Base-by-base conservation (phyloP, 2,113 vertebrate species). In the Nycticebus coucang region DNA sequence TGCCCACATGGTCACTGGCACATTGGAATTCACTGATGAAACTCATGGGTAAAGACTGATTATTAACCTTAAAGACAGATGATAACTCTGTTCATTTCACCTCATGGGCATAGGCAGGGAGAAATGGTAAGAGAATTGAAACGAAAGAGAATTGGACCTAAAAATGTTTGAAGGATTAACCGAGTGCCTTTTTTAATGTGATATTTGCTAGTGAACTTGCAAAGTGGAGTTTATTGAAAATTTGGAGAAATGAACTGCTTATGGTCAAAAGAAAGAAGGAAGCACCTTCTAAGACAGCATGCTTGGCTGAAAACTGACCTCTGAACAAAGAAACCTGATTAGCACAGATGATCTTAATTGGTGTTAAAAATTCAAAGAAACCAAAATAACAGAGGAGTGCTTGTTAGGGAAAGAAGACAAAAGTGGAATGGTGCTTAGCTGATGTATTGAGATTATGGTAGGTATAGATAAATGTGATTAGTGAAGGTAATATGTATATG, bases 261-360 rank as follows among this genome's bases (percentile, higher is more conserved):
- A 35, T 84, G 35, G 15, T 74, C 33, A 80, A 79, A 89, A 92
- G 26, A 69, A 79, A 72, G 55, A 85, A 30, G 19, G 22, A 68
- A 85, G 64, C 81, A 45, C 15, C 33, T 84, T 95, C 57, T 85
- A 74, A 94, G 45, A 7, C 2, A 60, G 35, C 15, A 74, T 0
- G 1, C 24, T 57, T 94, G 41, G 28, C 57, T 91, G 17, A 92
- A 86, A 91, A 94, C 69, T 55, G 62, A 86, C 69, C 37, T 93
- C 82, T 69, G 59, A 91, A 74, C 19, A 69, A 91, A 69, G 62
- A 78, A 45, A 92, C 83, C 91, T 95, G 84, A 74, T 95, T 72
- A 79, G 21, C 37, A 75, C 17, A 97, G 35, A 57, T 89, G 78
- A 93, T 66, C 37, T 64, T 80, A 93, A 88, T 66, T 59, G n/a